Percentiles rank a stretch among this genome's conserved stretches.
Evolutionary conservation across 2,113 vertebrate genomes (phyloP).

Genomic region (Dromaius novaehollandiae): DNA sequence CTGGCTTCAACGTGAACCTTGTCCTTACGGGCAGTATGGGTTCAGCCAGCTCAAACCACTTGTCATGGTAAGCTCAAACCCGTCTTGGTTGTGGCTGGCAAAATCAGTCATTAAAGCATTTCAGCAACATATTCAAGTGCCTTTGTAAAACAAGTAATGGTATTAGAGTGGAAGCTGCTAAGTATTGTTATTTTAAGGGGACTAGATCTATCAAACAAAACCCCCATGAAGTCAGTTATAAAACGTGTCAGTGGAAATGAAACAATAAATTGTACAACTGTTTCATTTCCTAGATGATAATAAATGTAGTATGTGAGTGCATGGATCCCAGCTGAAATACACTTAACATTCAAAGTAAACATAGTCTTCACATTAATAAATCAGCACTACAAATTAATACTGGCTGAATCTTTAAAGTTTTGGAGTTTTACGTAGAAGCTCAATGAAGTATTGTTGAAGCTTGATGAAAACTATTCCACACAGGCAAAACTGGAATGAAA

Average conservation of each 20-base stretch:
- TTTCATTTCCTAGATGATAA: not conserved
- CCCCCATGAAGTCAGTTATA: not conserved
- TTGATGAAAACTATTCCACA: not conserved
- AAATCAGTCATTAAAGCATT: not conserved
- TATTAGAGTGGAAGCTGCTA: not conserved
- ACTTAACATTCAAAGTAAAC: not conserved
- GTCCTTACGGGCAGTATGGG: not conserved
- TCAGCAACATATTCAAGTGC: not conserved
- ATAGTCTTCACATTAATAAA: not conserved
- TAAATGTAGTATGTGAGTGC: not conserved
- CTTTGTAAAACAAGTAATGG: conserved; percentile 15
- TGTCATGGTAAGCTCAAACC: not conserved
- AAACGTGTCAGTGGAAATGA: not conserved
- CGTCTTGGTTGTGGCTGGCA: not conserved
- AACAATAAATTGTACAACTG: not conserved
- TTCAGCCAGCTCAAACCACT: not conserved
- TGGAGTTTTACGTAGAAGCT: not conserved
- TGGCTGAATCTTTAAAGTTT: not conserved
- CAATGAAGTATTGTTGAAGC: not conserved
- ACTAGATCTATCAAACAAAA: not conserved
- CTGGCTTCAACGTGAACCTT: not conserved
- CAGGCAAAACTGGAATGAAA: not conserved
- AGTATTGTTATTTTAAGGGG: conserved; percentile 32
- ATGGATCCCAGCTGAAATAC: not conserved
- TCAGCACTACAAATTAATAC: not conserved